Evolutionary conservation across 2,113 vertebrate genomes (phyloP).

Genomic region (Paratilapia polleni): DNA sequence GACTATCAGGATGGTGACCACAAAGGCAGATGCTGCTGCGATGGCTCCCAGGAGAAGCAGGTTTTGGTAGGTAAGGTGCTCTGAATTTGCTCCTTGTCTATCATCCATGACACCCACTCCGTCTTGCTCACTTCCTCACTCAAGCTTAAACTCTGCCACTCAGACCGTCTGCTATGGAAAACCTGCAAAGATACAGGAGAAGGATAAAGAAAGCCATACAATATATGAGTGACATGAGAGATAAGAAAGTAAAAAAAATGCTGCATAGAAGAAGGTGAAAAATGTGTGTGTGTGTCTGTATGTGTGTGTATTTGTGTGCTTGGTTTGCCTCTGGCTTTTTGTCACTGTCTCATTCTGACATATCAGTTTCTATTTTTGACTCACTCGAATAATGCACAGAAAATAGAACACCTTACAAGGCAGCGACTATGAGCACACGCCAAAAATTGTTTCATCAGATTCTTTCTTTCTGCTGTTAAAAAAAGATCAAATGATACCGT

Average conservation of each 20-base stretch:
- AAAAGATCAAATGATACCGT: constrained; percentile 57
- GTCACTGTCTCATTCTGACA: constrained; percentile 73
- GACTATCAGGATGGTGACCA: constrained; percentile 82
- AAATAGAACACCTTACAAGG: constrained; percentile 73
- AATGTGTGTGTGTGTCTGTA: constrained; percentile 25
- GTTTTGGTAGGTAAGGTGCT: constrained; percentile 61
- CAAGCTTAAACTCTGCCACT: constrained; percentile 48
- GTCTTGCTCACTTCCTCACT: constrained; percentile 52
- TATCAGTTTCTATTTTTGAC: constrained; percentile 77
- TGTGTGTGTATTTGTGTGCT: constrained; percentile 13
- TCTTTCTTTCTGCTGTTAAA: constrained; percentile 49
- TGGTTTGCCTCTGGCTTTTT: constrained; percentile 65
- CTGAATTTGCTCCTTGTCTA: neutral
- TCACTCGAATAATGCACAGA: constrained; percentile 64
- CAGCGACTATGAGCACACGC: constrained; percentile 25
- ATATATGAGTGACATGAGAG: constrained; percentile 57
- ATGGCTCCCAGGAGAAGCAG: constrained; percentile 83
- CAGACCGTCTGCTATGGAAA: constrained; percentile 62
- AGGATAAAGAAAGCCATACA: constrained; percentile 15
- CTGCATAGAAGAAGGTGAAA: constrained; percentile 22
- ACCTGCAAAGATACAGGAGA: constrained; percentile 54
- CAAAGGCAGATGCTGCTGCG: constrained; percentile 82
- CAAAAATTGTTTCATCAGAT: constrained; percentile 54
- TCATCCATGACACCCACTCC: constrained; percentile 62
- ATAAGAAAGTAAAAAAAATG: constrained; percentile 42